phyloP scores from a whole-genome alignment of 1,140 invertebrate species.

The Papilio machaon region DNA sequence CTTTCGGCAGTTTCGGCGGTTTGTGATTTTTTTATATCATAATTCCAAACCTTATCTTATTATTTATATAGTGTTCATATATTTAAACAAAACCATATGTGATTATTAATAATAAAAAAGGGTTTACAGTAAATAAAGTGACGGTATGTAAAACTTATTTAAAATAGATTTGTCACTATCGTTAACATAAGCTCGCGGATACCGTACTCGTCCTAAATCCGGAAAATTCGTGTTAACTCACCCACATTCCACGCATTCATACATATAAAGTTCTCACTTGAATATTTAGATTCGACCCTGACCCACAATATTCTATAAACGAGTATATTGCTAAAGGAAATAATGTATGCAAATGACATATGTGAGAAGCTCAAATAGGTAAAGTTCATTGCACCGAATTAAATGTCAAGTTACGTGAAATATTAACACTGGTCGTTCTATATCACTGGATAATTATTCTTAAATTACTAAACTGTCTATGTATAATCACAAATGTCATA shows the following conservation, averaged over 20 bases:
- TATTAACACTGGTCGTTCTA: conserved; percentile 28
- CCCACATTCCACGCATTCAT: conserved; percentile 56
- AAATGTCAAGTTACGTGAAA: neutral
- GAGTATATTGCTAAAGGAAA: conserved; percentile 27
- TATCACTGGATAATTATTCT: neutral
- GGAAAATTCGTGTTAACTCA: conserved; percentile 63
- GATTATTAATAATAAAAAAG: too few species aligned
- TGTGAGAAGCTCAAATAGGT: neutral
- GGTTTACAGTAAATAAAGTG: neutral
- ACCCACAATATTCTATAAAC: conserved; percentile 14
- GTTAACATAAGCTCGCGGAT: conserved; percentile 47
- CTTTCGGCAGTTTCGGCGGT: too few species aligned
- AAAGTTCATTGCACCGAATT: conserved; percentile 30
- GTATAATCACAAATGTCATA: neutral
- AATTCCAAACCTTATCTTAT: too few species aligned
- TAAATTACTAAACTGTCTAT: neutral
- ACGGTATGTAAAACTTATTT: conserved; percentile 25
- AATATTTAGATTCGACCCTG: conserved; percentile 29
- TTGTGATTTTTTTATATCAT: too few species aligned
- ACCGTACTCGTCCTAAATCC: conserved; percentile 73
- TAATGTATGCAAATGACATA: conserved; percentile 14
- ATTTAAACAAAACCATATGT: neutral
- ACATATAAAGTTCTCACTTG: conserved; percentile 15
- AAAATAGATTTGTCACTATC: conserved; percentile 11
- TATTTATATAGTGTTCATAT: neutral